Base-by-base conservation (phyloP, 1,140 invertebrate species). In the Microvelia longipes region DNA sequence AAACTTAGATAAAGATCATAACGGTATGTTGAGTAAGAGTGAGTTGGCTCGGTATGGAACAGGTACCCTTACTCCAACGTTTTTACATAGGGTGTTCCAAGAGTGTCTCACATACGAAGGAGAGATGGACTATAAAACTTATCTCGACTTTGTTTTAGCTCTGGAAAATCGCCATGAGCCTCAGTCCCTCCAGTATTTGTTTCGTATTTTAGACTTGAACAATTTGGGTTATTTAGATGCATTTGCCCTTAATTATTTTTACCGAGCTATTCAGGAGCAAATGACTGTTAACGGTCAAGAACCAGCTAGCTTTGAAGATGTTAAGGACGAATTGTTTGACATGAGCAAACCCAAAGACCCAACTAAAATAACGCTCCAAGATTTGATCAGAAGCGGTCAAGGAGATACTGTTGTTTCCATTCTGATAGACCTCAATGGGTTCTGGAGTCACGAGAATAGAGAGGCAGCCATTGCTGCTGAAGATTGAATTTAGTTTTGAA, bases 111-210 rank as follows among this genome's bases (percentile, higher is more conserved):
- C 95, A 0, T 98, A 95, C 77, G 90, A 94, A 75, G 94, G 92
- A 5, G 94, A 98, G 85, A 97, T 98, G 89, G 96, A 98, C 80
- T 98, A 97, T 79, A 97, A 97, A 81, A 94, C 93, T 0, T 98
- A 96, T 80, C 79, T 98, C 25, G 94, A 98, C 78, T 92, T 98
- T 81, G 92, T 96, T 0, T 81, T 98, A 28, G 95, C 95, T 0
- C 80, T 98, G 72, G 94, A 98, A 79, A 95, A 98, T 82, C 84
- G 92, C 26, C 86, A 90, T 70, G 94, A 97, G 78, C 92, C 93
- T 0, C 92, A 95, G 75, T 88, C 93, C 0, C 79, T 98, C 26
- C 90, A 94, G 67, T 98, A 96, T 79, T 82, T 98, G 62, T 98
- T 98, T 78, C 82, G 90, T 64, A 92, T 98, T 72, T 80, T 98